These are phyloP conservation scores for Formica aserva DNA, from an alignment of 2,888 invertebrate genomes.

Conservation along the genomic window DNA sequence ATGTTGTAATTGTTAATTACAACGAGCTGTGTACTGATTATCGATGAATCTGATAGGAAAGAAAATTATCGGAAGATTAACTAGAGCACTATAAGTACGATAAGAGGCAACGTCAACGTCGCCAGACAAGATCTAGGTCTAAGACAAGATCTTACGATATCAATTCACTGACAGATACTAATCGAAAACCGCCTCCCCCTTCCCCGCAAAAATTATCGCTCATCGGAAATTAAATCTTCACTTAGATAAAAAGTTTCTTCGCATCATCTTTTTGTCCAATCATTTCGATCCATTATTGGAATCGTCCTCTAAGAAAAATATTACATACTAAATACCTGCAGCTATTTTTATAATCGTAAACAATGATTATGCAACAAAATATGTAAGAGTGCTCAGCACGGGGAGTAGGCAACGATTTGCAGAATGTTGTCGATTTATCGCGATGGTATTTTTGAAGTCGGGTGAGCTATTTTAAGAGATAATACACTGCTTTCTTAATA, in stretches of 20 bases:
- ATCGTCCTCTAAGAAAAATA: background rate
- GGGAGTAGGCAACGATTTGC: background rate
- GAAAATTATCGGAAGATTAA: background rate
- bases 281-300: background rate
- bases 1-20: background rate
- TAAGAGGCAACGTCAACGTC: background rate
- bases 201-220: background rate
- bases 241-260: background rate
- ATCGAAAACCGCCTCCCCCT: background rate
- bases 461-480: background rate
- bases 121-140: background rate
- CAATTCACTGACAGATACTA: background rate
- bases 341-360: background rate
- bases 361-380: background rate
- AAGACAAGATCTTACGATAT: background rate
- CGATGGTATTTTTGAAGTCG: background rate
- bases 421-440: background rate
- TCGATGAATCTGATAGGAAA: background rate
- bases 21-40: background rate
- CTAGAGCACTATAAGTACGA: background rate
- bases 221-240: background rate
- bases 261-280: background rate
- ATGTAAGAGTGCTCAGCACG: background rate
- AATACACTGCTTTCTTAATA: background rate
- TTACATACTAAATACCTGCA: background rate